Conservation (phyloP, 1,140 invertebrate species). For the Venturia canescens region DNA sequence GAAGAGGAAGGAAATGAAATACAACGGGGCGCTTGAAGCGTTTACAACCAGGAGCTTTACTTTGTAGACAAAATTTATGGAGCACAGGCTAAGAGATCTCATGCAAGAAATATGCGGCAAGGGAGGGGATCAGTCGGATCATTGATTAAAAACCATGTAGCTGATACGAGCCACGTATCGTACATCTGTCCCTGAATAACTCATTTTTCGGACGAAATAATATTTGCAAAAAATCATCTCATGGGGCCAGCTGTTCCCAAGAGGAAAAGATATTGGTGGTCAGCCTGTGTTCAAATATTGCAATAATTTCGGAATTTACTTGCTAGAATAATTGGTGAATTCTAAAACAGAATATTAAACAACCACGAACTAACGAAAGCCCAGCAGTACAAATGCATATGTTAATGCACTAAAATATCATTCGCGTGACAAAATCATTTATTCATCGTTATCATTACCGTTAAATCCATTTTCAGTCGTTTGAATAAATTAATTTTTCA, state of each 20-base stretch:
- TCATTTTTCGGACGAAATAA: not conserved
- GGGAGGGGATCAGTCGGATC: not conserved
- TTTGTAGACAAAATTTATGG: conserved; percentile 34
- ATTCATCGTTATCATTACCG: no score
- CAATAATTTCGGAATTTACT: no score
- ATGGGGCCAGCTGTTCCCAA: not conserved
- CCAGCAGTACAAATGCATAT: no score
- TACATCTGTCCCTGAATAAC: not conserved
- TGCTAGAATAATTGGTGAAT: no score
- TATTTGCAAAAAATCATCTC: not conserved
- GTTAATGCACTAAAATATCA: no score
- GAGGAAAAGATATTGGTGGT: no score
- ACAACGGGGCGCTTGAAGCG: conserved; percentile 28
- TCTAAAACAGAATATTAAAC: no score
- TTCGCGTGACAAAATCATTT: no score
- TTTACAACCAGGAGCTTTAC: conserved; percentile 23
- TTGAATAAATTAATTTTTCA: no score
- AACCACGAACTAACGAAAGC: no score
- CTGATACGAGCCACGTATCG: not conserved
- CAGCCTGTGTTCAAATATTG: no score
- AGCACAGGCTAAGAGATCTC: not conserved
- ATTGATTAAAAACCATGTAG: conserved; percentile 12
- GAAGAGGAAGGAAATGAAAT: conserved; percentile 22
- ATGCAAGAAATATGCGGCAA: conserved; percentile 3
- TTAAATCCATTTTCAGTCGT: no score